Evolutionary conservation across 2,797 vertebrate genomes (phyloP), one percentile per base, ranked within the genome.

Genomic region (Peromyscus aztecus): DNA sequence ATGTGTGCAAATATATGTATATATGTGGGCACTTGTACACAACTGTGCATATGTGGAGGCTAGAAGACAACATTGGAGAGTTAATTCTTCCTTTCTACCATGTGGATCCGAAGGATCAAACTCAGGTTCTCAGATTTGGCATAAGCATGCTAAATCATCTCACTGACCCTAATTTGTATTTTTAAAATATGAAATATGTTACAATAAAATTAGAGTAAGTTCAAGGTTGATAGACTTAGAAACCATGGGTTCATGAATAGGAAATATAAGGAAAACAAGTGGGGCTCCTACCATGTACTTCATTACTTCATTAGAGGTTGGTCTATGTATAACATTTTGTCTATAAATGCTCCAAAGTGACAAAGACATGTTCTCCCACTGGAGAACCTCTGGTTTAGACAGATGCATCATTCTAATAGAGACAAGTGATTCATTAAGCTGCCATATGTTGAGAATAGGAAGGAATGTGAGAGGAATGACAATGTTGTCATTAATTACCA

Each of bases 401-500:
- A 94, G 87, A 84, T 90, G 37, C 17, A 96, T 24, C 57, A 80
- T 88, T 73, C 87, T 96, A 94, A 94, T 84, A 86, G 80, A 71
- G 67, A 94, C 34, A 77, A 97, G 90, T 81, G 88, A 96, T 88
- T 95, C 92, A 95, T 91, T 93, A 96, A 19, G 43, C 17, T 0
- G 2, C 94, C 95, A 67, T 96, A 90, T 90, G 93, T 82, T 92
- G n/a, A 21, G 55, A 91, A 90, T 95, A 91, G 76, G 43, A 34
- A 93, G 91, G 69, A 52, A 89, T 81, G 91, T 89, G 57, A 75
- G 23, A 84, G 83, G 65, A 96, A 96, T 94, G 63, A 27, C 46
- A 91, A 52, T 93, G 59, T 59, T 96, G 37, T 87, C 91, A 91
- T 96, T 97, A 96, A 91, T 96, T 76, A 95, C 65, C 29, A 61